A percentile compares a stretch with the other conserved stretches of the same genome.
These are phyloP conservation scores for Xiphorhynchus elegans DNA, from an alignment of 2,113 vertebrate genomes.

Conservation along the genomic window DNA sequence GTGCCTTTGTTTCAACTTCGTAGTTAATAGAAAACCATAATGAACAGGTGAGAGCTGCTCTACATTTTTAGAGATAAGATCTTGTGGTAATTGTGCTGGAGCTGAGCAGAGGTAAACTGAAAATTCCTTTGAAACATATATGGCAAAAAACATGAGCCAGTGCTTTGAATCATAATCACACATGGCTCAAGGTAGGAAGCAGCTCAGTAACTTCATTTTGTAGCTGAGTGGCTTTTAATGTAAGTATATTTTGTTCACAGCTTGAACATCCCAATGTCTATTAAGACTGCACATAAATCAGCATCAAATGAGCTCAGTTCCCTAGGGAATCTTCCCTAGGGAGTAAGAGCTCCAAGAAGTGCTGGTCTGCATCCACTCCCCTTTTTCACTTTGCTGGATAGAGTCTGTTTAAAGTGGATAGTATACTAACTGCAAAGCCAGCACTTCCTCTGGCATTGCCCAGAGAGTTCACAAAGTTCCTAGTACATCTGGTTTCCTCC, in stretches of 20 bases:
- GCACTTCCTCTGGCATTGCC: not conserved
- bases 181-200: not conserved
- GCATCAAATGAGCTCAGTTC: not conserved
- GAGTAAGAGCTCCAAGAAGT: not conserved
- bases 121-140: constrained; percentile 26
- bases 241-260: not conserved
- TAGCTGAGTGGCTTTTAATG: not conserved
- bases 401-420: not conserved
- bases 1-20: constrained; percentile 8
- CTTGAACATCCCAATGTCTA: not conserved
- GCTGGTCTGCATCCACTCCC: not conserved
- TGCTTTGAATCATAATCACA: not conserved
- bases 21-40: constrained; percentile 27
- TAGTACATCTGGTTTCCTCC: not conserved
- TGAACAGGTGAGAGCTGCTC: constrained; percentile 19
- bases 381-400: not conserved
- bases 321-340: not conserved
- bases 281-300: not conserved
- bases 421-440: not conserved
- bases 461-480: not conserved
- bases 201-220: not conserved
- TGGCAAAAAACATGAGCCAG: not conserved
- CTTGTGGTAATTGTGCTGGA: constrained; percentile 48
- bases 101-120: constrained; percentile 4
- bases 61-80: constrained; percentile 46